Evolutionary conservation across 2,113 vertebrate species (phyloP), one percentile per base, ranked within the genome.

Genomic region (Megaceryle torquata): DNA sequence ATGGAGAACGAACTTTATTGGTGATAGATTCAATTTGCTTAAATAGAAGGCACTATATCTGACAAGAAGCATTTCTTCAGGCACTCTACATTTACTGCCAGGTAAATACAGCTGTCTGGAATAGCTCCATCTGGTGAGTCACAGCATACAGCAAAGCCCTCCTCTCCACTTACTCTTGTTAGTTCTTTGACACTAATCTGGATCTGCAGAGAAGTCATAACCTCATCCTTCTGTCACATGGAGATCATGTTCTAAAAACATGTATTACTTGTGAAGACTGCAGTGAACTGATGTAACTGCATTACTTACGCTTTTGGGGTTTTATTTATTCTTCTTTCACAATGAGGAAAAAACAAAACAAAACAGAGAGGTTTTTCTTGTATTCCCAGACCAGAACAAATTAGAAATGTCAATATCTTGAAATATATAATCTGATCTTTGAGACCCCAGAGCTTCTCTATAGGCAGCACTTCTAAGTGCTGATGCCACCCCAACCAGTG

Each of bases 391-490:
- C 31, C 7, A 15, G 75, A 89, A 61, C 28, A 82, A 93, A 89
- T 82, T 44, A 85, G 33, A 93, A 83, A 81, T 64, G 29, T 83
- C 93, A 64, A 53, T 93, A 89, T 67, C 64, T 83, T 81, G 56
- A 93, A 96, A 94, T 37, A 75, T 15, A 57, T 50, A 59, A 60
- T 90, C n/a, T 86, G 86, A 41, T 67, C 56, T 95, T 87, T 82
- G 67, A 86, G 53, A 93, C 43, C 35, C 35, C 37, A 21, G 59
- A 72, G 35, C 79, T 87, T 72, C 53, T 75, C 53, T 69, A 13
- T 11, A 78, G 69, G 82, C 60, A 95, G 53, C 61, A 46, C 35
- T 67, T 80, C 26, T 59, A 54, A 91, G 37, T 78, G 81, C 86
- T 94, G 84, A 74, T 92, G 56, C 63, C 72, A 76, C 65, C 65